Evolutionary conservation across 2,888 invertebrate genomes (phyloP).

Genomic region (Druceiella hillmani): DNA sequence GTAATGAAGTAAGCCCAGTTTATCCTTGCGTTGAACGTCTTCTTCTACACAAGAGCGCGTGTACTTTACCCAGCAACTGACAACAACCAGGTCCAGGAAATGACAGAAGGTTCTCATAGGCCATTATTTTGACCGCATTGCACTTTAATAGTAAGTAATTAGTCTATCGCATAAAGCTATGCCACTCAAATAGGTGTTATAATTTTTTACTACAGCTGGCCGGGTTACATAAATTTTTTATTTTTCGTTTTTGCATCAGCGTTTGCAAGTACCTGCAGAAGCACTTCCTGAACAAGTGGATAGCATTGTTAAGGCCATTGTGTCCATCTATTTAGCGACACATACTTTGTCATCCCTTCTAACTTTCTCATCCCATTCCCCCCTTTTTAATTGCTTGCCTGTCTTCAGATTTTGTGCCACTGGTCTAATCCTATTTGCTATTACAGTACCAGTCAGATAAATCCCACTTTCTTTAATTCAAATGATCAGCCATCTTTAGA

Average conservation of each 20-base stretch:
- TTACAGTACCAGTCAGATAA: constrained; percentile 20
- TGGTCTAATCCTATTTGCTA: constrained; percentile 23
- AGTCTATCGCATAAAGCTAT: constrained; percentile 29
- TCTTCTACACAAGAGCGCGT: constrained; percentile 22
- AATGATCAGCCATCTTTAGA: constrained; percentile 13
- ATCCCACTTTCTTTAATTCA: constrained; percentile 16
- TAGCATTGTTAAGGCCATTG: constrained; percentile 25
- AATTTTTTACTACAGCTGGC: constrained; percentile 23
- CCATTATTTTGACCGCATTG: constrained; percentile 23
- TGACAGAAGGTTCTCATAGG: no score
- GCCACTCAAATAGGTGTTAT: constrained; percentile 28
- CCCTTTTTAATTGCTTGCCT: constrained; percentile 21
- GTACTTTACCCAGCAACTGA: constrained; percentile 25
- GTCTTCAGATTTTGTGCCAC: constrained; percentile 21
- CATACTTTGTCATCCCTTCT: constrained; percentile 24
- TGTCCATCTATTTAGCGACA: constrained; percentile 26
- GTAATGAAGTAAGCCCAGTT: constrained; percentile 22
- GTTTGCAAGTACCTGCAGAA: constrained; percentile 22
- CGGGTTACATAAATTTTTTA: constrained; percentile 18
- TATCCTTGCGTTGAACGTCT: constrained; percentile 17
- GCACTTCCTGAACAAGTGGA: constrained; percentile 23
- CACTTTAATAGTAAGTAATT: constrained; percentile 27
- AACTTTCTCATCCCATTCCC: constrained; percentile 25
- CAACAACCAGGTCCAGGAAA: no score
- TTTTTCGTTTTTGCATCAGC: constrained; percentile 26